Base-by-base conservation (phyloP, 2,888 invertebrate species). In the Pherbina coryleti region DNA sequence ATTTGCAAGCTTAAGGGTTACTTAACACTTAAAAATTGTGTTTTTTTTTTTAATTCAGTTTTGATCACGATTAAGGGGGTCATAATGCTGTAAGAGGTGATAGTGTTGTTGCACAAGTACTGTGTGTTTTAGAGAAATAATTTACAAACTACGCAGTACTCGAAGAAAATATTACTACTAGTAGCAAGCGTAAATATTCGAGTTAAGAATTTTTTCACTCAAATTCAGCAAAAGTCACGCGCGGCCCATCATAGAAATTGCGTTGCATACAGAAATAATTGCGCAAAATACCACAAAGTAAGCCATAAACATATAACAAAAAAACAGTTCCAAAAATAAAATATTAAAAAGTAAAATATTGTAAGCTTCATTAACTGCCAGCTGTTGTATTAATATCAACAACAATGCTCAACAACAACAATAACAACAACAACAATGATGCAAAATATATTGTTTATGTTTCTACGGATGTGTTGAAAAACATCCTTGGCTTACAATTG, bases 271-370 rank as follows among this genome's bases (percentile, higher is more conserved):
- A 11, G 44, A 60, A 60, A 60, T 9, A 60, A 28, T 14, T 60
- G 25, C 3, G 60, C 60, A 9, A 60, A 25, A 17, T 60, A 28
- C 60, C 67, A 76, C 37, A 71, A 51, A 78, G 51, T 67, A 62
- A 70, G 67, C 57, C 64, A 71, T 51, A 34, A 57, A 70, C 72
- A 74, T 44, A 64, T 53, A 76, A 67, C 28, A 71, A n/a, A n/a
- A 49, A 67, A 69, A 55, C 25, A 64, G 31, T 31, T 71, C 51
- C 51, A 66, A 70, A 49, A 66, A 64, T 69, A 71, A 76, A 19
- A 57, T 28, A 44, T 25, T 57, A 66, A 69, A 69, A 75, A 22
- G 7, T 49, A 74, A 25, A 37, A n/a, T 49, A 64, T 49, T 74
- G 34, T 37, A 25, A 73, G 19, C 34, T 71, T 31, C 25, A 55